phyloP scores from a whole-genome alignment of 2,797 vertebrate species.

The Rachycentron canadum region DNA sequence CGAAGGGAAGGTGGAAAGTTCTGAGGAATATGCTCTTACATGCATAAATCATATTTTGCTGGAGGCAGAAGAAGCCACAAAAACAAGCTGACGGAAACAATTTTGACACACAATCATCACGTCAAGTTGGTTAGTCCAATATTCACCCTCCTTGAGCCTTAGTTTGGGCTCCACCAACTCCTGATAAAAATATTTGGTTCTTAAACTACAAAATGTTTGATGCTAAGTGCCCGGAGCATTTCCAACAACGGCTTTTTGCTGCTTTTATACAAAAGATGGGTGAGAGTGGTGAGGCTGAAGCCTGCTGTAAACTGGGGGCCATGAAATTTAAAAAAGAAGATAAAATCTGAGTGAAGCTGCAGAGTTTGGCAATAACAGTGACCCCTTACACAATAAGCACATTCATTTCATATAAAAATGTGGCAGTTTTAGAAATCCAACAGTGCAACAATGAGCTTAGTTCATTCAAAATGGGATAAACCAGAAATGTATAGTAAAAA shows the following conservation, averaged over 20 bases:
- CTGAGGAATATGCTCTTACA: not conserved
- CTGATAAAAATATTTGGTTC: not conserved
- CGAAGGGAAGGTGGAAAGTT: not conserved
- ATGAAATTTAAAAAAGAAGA: not conserved
- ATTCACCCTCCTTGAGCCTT: not conserved
- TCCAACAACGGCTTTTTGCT: not conserved
- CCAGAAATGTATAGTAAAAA: constrained; percentile 18
- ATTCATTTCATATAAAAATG: not conserved
- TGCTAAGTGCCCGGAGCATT: not conserved
- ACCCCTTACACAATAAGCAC: not conserved
- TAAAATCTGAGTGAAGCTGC: not conserved
- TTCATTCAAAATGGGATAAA: not conserved
- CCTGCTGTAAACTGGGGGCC: not conserved
- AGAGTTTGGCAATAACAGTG: not conserved
- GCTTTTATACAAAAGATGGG: not conserved
- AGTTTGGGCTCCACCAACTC: not conserved
- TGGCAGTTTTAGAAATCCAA: not conserved
- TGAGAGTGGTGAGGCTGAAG: not conserved
- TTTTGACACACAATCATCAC: too few relatives aligned
- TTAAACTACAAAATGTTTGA: not conserved
- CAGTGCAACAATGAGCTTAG: not conserved
- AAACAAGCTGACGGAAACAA: not conserved
- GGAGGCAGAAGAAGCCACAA: not conserved
- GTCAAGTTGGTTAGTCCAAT: not conserved
- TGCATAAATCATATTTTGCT: not conserved